Evolutionary conservation across 2,888 invertebrate genomes (phyloP), one percentile per base, ranked within the genome.

Genomic region (Leptinotarsa rubiginosa): DNA sequence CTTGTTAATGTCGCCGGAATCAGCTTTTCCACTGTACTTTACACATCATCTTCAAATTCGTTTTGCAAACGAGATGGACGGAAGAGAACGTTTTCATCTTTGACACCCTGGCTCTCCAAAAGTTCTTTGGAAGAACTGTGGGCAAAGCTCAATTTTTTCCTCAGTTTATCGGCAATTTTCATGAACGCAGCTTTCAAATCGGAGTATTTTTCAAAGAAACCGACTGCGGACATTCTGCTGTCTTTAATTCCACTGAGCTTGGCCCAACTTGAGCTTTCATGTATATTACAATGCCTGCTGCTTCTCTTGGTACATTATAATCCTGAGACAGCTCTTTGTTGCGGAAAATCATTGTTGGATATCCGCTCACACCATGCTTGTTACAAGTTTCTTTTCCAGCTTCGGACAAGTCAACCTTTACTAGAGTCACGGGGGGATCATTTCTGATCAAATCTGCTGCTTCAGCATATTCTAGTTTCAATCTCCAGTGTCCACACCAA

Each of bases 401-500:
- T 85, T 96, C 97, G 1, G 97, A 98, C 91, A 98, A 98, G 87
- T 98, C 98, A 73, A 98, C 96, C 90, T 99, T 98, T 47, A 94
- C 97, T 76, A 99, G 89, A 70, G 93, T 90, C 74, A 99, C 95
- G 75, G 97, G 95, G 69, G 96, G 95, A 86, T 98, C 98, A 87
- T 95, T 94, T 79, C 91, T 91, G 85, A 94, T 93, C 73, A 99
- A 89, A 78, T 95, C 94, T 76, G 98, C 97, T 70, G 99, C 99
- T 87, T 94, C 94, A 67, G 97, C 97, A 88, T 94, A 99, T 89
- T 99, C 98, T 1, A 99, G 99, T 84, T 98, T 98, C 84, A 99
- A 88, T 88, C 94, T 92, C 88, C 99, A 99, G 88, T 99, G 99
- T 73, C 99, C 99, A 89, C 99, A 99, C 96, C 96, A 97, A 82